phyloP scores from a whole-genome alignment of 2,888 invertebrate species.

The Cataglyphis livida region DNA sequence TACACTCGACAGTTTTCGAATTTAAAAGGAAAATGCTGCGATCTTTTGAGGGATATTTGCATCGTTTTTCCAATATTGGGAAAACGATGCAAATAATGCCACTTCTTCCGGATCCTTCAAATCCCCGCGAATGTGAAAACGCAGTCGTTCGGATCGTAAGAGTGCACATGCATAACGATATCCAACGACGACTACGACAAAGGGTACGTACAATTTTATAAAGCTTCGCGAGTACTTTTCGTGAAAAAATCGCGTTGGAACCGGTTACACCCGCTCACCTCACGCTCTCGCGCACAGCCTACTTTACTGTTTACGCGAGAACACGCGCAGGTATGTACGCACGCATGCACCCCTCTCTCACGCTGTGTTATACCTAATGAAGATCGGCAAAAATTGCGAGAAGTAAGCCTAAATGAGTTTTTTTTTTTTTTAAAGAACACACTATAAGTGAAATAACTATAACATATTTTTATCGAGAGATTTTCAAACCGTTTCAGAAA shows the following conservation, averaged over 20 bases:
- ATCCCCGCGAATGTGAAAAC: slow-evolving; percentile 6
- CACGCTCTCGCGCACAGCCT: slow-evolving; percentile 59
- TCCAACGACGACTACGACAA: slow-evolving; percentile 64
- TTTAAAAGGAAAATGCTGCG: slow-evolving; percentile 5
- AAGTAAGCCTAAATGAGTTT: background rate
- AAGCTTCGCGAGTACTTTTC: slow-evolving; percentile 72
- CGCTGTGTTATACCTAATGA: background rate
- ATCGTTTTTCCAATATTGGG: background rate
- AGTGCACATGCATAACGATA: slow-evolving; percentile 6
- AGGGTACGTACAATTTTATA: slow-evolving; percentile 73
- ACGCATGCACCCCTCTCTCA: background rate
- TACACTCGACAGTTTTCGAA: background rate
- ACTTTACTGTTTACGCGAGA: slow-evolving; percentile 62
- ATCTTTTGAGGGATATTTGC: background rate
- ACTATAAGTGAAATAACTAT: background rate
- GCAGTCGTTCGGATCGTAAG: slow-evolving; percentile 7
- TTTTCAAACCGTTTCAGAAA: background rate
- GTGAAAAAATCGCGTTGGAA: slow-evolving; percentile 75
- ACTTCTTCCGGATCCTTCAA: background rate
- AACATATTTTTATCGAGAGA: background rate
- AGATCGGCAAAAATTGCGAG: background rate
- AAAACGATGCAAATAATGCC: slow-evolving; percentile 4
- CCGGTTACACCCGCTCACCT: slow-evolving; percentile 73
- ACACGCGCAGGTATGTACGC: slow-evolving; percentile 55
- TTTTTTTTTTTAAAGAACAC: background rate